Conservation (phyloP, 2,797 vertebrate genomes). For the Enteromius argenteus region DNA sequence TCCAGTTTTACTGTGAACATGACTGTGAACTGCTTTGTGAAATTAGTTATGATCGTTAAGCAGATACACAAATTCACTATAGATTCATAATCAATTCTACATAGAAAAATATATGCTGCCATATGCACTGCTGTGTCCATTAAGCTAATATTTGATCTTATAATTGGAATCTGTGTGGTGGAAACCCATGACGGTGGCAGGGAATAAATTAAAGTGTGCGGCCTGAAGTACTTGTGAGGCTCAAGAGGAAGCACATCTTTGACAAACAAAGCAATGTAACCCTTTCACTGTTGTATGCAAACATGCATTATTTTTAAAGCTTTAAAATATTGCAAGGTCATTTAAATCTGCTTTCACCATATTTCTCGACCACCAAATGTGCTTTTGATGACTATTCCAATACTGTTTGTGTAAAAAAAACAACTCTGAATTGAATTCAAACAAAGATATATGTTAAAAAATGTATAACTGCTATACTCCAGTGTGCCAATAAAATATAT, state of each 20-base stretch:
- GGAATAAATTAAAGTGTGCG: slow-evolving; percentile 15
- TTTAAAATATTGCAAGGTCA: slow-evolving; percentile 51
- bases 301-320: slow-evolving; percentile 48
- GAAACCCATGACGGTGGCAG: not conserved
- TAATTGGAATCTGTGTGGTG: slow-evolving; percentile 18
- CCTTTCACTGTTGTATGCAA: slow-evolving; percentile 48
- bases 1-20: slow-evolving; percentile 54
- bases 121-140: slow-evolving; percentile 19
- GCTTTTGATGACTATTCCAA: slow-evolving; percentile 62
- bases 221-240: slow-evolving; percentile 11
- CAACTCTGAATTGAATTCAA: slow-evolving; percentile 44
- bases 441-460: slow-evolving; percentile 57
- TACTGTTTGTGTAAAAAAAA: slow-evolving; percentile 51
- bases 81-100: slow-evolving; percentile 3
- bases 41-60: slow-evolving; percentile 35
- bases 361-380: slow-evolving; percentile 62
- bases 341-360: slow-evolving; percentile 50
- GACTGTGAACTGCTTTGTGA: slow-evolving; percentile 37
- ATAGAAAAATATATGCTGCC: slow-evolving; percentile 26
- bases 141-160: slow-evolving; percentile 13
- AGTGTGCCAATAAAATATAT: slow-evolving; percentile 66
- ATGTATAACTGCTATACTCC: slow-evolving; percentile 55
- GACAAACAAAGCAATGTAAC: slow-evolving; percentile 43
- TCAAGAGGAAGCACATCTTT: slow-evolving; percentile 11
- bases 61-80: slow-evolving; percentile 37